Base-by-base conservation (phyloP, 2,113 vertebrate species). In the Echinops telfairi region DNA sequence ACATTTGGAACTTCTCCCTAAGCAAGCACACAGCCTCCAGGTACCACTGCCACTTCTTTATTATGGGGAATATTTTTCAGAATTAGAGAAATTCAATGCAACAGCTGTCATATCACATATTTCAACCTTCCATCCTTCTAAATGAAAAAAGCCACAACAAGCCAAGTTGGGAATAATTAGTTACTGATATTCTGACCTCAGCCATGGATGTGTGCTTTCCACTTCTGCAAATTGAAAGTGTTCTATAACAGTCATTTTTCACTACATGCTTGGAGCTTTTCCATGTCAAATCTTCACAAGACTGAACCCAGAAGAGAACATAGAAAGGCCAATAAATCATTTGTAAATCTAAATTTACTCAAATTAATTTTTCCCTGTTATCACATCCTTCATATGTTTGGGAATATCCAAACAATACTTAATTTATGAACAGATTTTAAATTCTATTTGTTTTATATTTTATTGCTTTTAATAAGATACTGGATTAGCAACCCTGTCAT, bases 401-500 rank as follows among this genome's bases (percentile, higher is more conserved):
- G 22, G 8, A 22, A 4, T 64, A 85, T 91, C 58, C 47, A 22
- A 77, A 82, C 53, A 31, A 29, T 58, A 58, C 6, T 19, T 57
- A 73, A 40, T 68, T 70, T 89, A 36, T 86, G 36, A 79, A 58
- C 20, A 71, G 20, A 62, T 73, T 11, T 85, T 36, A 75, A 66
- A 3, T 60, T 78, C 19, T 38, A 16, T 73, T 80, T 81, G 64
- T 14, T 84, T 75, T 40, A 14, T 62, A 78, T 80, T 33, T 14
- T 60, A 78, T 91, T 70, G 3, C 40, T 94, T 89, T 58, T 73
- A 89, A 71, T 83, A 58, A 86, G 38, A 43, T 82, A 60, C 3
- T 19, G 25, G 82, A 43, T 66, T 79, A 53, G 3, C 25, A 64
- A 64, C 2, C 0, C 3, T 62, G 11, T 75, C 53, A 57, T 3